Percentiles rank a stretch among this genome's conserved stretches.
phyloP scores from a whole-genome alignment of 2,113 vertebrate genomes.

The Ptychochromis oligacanthus region DNA sequence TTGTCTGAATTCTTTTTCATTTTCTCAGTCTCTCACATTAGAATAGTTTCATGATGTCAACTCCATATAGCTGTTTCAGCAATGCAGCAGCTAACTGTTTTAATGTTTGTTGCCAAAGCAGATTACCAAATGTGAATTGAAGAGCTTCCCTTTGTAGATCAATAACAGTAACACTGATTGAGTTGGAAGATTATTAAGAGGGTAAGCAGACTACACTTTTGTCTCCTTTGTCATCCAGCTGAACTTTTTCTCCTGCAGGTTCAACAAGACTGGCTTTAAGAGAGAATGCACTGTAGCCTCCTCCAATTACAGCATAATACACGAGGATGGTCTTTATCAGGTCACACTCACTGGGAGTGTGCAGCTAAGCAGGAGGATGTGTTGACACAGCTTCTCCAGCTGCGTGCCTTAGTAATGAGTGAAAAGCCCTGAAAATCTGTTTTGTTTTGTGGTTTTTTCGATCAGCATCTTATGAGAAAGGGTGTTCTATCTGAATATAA shows the following conservation, averaged over 20 bases:
- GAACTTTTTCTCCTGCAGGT: slow-evolving; percentile 33
- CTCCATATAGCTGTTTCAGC: no score
- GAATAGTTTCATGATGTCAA: neutral
- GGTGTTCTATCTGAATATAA: neutral
- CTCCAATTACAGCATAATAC: slow-evolving; percentile 19
- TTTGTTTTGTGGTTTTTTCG: neutral
- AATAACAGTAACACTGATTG: neutral
- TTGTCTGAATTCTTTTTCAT: neutral
- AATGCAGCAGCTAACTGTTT: neutral
- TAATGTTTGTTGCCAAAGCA: neutral
- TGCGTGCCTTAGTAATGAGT: neutral
- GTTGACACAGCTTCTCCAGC: slow-evolving; percentile 62
- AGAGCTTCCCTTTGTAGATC: neutral
- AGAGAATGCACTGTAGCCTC: neutral
- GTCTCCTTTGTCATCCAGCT: slow-evolving; percentile 35
- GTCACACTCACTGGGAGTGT: slow-evolving; percentile 51
- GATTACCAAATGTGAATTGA: neutral
- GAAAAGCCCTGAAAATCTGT: neutral
- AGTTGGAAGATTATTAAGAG: neutral
- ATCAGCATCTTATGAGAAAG: neutral
- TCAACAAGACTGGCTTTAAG: slow-evolving; percentile 22
- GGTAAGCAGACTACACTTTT: neutral
- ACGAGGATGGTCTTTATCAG: slow-evolving; percentile 35
- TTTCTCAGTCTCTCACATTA: neutral
- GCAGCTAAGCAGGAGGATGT: slow-evolving; percentile 5